Percentiles rank a stretch among this genome's conserved stretches.
These are phyloP conservation scores for Microctenopoma stevenorrisi DNA, from an alignment of 2,797 vertebrate genomes.

Conservation along the genomic window DNA sequence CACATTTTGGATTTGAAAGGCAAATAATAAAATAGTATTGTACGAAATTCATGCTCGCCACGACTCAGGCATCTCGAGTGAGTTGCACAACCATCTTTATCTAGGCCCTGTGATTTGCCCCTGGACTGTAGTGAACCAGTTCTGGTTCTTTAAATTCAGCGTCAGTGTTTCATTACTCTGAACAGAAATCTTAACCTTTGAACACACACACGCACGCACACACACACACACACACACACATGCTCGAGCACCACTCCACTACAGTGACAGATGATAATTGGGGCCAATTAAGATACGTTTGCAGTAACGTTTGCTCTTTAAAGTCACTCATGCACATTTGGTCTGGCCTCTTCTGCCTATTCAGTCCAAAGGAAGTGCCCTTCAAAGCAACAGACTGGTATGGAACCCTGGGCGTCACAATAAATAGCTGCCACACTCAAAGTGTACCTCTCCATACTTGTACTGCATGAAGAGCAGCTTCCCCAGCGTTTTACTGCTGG, in stretches of 20 bases:
- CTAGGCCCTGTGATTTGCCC: constrained; percentile 25
- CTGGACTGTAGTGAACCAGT: constrained; percentile 21
- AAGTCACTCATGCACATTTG: constrained; percentile 56
- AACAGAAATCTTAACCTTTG: constrained; percentile 80
- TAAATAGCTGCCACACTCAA: constrained; percentile 46
- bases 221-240: not conserved
- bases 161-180: constrained; percentile 65
- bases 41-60: not conserved
- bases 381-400: constrained; percentile 58
- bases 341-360: constrained; percentile 47
- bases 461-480: constrained; percentile 16
- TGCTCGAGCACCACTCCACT: constrained; percentile 5
- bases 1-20: not conserved
- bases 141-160: constrained; percentile 48
- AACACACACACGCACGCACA: constrained; percentile 54
- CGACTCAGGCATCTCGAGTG: not conserved
- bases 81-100: constrained; percentile 23
- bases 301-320: constrained; percentile 61
- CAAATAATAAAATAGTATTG: not conserved
- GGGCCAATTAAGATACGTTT: constrained; percentile 71
- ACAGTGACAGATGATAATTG: constrained; percentile 73
- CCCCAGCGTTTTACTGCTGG: not conserved
- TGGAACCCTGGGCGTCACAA: constrained; percentile 40
- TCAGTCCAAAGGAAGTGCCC: constrained; percentile 61
- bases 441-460: constrained; percentile 25